Percentiles rank a stretch among this genome's conserved stretches.
Conservation (phyloP, 2,113 vertebrate species). For the Arothron firmamentum region DNA sequence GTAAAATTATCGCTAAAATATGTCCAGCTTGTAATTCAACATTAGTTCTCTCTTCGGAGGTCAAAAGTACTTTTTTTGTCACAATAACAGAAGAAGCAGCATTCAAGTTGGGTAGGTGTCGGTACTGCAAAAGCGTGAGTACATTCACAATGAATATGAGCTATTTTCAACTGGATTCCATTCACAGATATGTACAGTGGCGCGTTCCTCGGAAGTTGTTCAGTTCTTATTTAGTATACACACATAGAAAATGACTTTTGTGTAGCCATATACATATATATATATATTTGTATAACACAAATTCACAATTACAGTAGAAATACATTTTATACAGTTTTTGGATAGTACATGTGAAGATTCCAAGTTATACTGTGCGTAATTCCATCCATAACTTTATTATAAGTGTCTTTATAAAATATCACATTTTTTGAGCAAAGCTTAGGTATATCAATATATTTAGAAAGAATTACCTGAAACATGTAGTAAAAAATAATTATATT, state of each 20-base stretch:
- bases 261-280: conserved; percentile 86
- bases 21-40: conserved; percentile 77
- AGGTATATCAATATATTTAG: conserved; percentile 82
- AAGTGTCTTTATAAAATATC: conserved; percentile 78
- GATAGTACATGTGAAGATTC: conserved; percentile 84
- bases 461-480: conserved; percentile 82
- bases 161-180: conserved; percentile 85
- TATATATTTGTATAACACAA: conserved; percentile 89
- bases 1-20: conserved; percentile 80
- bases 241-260: conserved; percentile 97
- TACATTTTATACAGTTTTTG: conserved; percentile 89
- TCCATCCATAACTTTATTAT: conserved; percentile 70
- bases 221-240: conserved; percentile 78
- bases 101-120: conserved; percentile 86
- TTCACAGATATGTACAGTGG: conserved; percentile 94
- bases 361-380: conserved; percentile 71
- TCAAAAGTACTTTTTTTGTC: conserved; percentile 83
- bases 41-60: conserved; percentile 73
- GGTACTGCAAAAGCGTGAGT: conserved; percentile 92
- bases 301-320: conserved; percentile 99
- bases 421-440: conserved; percentile 81
- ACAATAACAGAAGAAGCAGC: conserved; percentile 92
- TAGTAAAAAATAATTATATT: conserved; percentile 81
- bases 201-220: conserved; percentile 66
- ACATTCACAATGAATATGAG: conserved; percentile 98